A percentile compares a stretch with the other conserved stretches of the same genome.
phyloP scores from a whole-genome alignment of 2,888 invertebrate genomes.

The Morpho helenor region DNA sequence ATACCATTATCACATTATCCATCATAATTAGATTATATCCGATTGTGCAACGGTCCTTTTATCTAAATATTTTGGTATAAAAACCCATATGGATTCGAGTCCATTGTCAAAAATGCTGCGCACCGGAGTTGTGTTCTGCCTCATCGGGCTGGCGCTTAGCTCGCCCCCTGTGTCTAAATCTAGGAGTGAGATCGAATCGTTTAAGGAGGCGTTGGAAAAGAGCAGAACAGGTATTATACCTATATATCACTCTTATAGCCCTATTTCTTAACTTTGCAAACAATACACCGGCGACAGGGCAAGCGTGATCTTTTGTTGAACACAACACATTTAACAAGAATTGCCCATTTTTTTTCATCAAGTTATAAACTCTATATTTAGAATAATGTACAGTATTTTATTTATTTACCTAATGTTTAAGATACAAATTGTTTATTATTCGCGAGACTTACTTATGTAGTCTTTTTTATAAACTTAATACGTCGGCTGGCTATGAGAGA shows the following conservation, averaged over 20 bases:
- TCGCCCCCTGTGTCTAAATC: constrained; percentile 47
- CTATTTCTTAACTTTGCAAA: neutral
- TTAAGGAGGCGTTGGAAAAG: constrained; percentile 52
- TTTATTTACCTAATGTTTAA: too few relatives aligned
- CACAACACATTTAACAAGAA: neutral
- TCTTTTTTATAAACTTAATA: too few relatives aligned
- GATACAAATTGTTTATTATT: too few relatives aligned
- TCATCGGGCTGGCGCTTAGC: constrained; percentile 41
- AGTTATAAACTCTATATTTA: neutral
- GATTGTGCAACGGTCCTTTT: neutral
- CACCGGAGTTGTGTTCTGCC: constrained; percentile 34
- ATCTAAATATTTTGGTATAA: constrained; percentile 31
- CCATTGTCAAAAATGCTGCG: constrained; percentile 40
- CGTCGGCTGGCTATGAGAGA: too few relatives aligned
- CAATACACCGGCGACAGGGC: too few relatives aligned
- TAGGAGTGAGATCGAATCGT: constrained; percentile 54
- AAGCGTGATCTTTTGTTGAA: too few relatives aligned
- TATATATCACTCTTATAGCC: neutral
- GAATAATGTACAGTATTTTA: too few relatives aligned
- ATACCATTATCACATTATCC: too few relatives aligned
- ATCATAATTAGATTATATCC: too few relatives aligned
- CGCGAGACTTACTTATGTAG: too few relatives aligned
- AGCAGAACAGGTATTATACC: constrained; percentile 1
- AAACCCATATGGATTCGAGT: constrained; percentile 21
- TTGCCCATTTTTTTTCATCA: too few relatives aligned